Evolutionary conservation across 2,113 vertebrate species (phyloP).

Genomic region (Canis aureus): DNA sequence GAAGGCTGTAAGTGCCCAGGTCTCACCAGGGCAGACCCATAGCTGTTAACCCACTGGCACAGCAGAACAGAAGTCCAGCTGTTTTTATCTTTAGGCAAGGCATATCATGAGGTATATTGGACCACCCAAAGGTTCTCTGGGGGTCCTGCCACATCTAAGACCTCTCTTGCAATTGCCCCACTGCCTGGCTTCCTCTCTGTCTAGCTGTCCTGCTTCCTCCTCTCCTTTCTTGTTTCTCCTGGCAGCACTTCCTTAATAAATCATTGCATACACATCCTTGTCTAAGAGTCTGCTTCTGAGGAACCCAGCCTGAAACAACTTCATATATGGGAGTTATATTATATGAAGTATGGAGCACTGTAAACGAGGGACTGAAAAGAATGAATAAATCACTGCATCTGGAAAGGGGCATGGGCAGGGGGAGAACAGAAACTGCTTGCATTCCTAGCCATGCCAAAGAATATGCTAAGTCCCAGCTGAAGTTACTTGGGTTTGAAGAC

Average conservation of each 20-base stretch:
- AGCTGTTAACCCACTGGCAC: not conserved
- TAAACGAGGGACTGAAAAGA: not conserved
- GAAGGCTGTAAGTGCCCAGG: not conserved
- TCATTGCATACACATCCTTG: not conserved
- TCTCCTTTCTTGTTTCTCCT: not conserved
- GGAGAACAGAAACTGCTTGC: not conserved
- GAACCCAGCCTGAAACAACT: not conserved
- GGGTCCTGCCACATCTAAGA: not conserved
- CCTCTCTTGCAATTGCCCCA: accelerated
- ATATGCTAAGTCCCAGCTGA: not conserved
- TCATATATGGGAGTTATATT: not conserved
- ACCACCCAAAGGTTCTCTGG: not conserved
- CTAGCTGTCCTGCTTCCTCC: not conserved
- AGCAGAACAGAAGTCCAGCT: not conserved
- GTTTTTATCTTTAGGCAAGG: not conserved
- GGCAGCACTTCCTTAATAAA: not conserved
- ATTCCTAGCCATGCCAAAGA: not conserved
- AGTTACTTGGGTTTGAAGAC: not conserved
- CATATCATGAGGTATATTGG: not conserved
- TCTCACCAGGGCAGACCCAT: not conserved
- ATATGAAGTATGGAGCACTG: not conserved
- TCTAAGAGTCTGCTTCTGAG: not conserved
- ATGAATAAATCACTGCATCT: not conserved
- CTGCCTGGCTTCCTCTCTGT: not conserved
- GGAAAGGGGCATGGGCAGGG: not conserved